These are phyloP conservation scores for Lasioglossum morio DNA, from an alignment of 2,888 invertebrate species.

Conservation along the genomic window DNA sequence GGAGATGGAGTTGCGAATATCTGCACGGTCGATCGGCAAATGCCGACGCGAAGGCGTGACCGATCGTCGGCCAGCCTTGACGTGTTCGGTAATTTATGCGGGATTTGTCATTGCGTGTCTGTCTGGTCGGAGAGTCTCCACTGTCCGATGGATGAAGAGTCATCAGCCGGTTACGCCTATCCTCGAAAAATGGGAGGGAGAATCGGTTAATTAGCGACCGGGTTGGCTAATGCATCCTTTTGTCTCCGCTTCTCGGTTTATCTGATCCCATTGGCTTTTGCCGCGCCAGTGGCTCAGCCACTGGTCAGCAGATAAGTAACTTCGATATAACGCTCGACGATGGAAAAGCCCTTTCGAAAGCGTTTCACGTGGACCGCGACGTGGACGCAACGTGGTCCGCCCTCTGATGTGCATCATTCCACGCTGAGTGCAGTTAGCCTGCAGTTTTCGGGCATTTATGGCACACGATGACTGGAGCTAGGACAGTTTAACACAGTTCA, in stretches of 20 bases:
- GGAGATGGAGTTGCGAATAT: conserved; percentile 29
- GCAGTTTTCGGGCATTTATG: not conserved
- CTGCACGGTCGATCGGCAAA: conserved; percentile 49
- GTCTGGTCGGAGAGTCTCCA: not conserved
- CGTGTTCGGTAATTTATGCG: conserved; percentile 75
- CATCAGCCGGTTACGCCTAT: conserved; percentile 72
- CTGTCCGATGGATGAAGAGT: not conserved
- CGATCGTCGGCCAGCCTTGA: conserved; percentile 68
- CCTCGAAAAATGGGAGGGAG: conserved; percentile 70
- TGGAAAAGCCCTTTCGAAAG: conserved; percentile 62
- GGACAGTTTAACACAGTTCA: not conserved
- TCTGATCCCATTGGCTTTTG: conserved; percentile 71
- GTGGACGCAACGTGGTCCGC: conserved; percentile 5
- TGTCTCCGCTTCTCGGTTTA: conserved; percentile 75
- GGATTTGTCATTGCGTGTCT: conserved; percentile 75
- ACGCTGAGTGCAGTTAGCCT: not conserved
- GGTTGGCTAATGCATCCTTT: conserved; percentile 80
- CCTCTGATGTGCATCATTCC: not conserved
- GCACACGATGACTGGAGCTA: not conserved
- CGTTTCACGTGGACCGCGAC: conserved; percentile 41
- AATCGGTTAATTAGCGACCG: conserved; percentile 77
- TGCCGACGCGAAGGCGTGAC: conserved; percentile 64
- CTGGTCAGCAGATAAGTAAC: conserved; percentile 58
- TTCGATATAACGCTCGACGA: conserved; percentile 50
- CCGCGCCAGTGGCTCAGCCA: conserved; percentile 52